These are phyloP conservation scores for Nephrocerus scutellatus DNA, from an alignment of 2,888 invertebrate species.

Conservation along the genomic window DNA sequence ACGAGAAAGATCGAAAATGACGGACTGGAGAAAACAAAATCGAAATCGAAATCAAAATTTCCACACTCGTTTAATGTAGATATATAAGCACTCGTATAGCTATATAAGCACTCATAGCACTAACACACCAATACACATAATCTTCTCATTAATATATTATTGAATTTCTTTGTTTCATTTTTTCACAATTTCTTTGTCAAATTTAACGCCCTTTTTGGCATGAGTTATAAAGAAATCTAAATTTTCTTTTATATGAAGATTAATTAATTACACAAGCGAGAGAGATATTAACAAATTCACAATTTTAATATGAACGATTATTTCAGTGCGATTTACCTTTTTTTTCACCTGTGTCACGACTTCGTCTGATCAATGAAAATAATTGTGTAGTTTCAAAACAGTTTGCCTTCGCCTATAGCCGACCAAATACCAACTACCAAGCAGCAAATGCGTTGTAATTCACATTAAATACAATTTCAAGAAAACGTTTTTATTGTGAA, in stretches of 20 bases:
- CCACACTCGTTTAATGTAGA: not conserved
- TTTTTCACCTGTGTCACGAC: constrained; percentile 30
- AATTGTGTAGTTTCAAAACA: not conserved
- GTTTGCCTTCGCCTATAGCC: too few relatives aligned
- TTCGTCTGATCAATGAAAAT: constrained; percentile 23
- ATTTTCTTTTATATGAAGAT: not conserved
- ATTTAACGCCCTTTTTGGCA: not conserved
- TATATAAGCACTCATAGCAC: too few relatives aligned
- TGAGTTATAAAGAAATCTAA: too few relatives aligned
- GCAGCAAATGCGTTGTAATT: too few relatives aligned
- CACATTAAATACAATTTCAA: too few relatives aligned
- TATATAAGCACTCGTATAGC: too few relatives aligned
- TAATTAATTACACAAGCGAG: constrained; percentile 1
- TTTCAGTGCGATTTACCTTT: constrained; percentile 25
- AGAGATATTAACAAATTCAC: not conserved
- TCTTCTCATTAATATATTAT: not conserved
- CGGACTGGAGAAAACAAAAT: too few relatives aligned
- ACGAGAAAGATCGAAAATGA: too few relatives aligned
- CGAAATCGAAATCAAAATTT: constrained; percentile 1
- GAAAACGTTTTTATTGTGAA: too few relatives aligned
- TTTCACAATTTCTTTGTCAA: not conserved
- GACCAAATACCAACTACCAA: too few relatives aligned
- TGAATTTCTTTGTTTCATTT: not conserved
- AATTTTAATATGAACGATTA: not conserved
- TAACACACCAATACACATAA: not conserved